phyloP scores from a whole-genome alignment of 2,113 vertebrate species.

The Pygoscelis antarcticus region DNA sequence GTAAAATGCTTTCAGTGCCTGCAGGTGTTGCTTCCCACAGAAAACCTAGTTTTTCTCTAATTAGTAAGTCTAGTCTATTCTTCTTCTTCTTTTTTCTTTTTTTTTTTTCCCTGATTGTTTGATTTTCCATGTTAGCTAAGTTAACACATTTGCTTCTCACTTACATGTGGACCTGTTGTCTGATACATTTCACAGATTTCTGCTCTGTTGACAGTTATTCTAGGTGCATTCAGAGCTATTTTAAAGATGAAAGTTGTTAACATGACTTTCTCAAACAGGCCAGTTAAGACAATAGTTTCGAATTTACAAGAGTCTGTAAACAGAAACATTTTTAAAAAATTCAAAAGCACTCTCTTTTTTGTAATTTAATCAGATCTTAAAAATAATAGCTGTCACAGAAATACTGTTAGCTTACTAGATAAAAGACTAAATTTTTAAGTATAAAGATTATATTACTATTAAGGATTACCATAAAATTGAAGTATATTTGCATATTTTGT shows the following conservation, averaged over 20 bases:
- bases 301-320: not conserved
- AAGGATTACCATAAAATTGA: not conserved
- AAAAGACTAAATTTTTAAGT: not conserved
- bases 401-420: not conserved
- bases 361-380: not conserved
- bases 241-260: conserved; percentile 68
- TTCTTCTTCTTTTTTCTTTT: not conserved
- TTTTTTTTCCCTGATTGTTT: not conserved
- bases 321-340: not conserved
- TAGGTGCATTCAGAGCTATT: conserved; percentile 68
- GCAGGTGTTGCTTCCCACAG: not conserved
- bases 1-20: not conserved
- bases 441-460: not conserved
- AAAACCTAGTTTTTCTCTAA: not conserved
- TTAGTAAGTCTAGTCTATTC: not conserved
- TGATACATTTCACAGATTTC: conserved; percentile 61
- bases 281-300: conserved; percentile 51
- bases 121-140: conserved; percentile 48
- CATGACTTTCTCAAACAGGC: conserved; percentile 46
- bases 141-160: conserved; percentile 56
- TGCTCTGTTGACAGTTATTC: conserved; percentile 64
- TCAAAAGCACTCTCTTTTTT: not conserved
- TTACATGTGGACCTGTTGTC: conserved; percentile 41
- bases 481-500: not conserved
- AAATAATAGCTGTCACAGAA: not conserved